Evolutionary conservation across 2,888 invertebrate species (phyloP).

Genomic region (Diplazon laetatorius): DNA sequence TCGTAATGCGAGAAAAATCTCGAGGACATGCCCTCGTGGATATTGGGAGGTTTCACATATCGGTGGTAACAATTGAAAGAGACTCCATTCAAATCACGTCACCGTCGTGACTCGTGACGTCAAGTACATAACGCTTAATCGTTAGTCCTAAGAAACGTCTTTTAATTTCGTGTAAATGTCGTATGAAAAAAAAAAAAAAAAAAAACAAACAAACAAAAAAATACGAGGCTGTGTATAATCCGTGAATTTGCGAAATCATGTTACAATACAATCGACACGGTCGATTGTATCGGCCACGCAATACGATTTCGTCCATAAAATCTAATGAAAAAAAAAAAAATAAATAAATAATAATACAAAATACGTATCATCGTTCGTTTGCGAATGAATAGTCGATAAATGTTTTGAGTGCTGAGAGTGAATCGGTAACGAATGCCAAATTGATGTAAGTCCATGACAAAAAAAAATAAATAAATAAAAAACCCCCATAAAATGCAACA

Average conservation of each 20-base stretch:
- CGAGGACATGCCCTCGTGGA: conserved; percentile 2
- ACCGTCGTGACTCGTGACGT: conserved; percentile 2
- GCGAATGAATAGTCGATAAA: conserved; percentile 5
- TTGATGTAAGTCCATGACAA: conserved; percentile 1
- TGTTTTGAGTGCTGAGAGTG: conserved; percentile 17
- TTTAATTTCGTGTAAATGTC: conserved; percentile 50
- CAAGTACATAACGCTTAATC: conserved; percentile 33
- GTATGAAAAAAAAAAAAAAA: no score
- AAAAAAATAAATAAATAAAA: neutral
- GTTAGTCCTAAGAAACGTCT: conserved; percentile 40
- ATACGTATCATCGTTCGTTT: conserved; percentile 22
- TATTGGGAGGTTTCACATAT: conserved; percentile 46
- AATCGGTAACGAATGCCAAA: conserved; percentile 18
- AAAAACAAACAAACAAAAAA: no score
- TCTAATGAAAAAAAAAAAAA: neutral
- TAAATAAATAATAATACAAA: neutral
- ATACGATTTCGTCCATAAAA: conserved; percentile 7
- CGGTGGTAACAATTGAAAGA: conserved; percentile 57
- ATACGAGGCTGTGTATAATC: conserved; percentile 60
- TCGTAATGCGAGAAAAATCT: neutral
- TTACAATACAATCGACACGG: conserved; percentile 9
- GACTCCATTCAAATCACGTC: conserved; percentile 34
- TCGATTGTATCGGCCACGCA: conserved; percentile 20
- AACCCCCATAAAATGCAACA: neutral
- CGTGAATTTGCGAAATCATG: conserved; percentile 4